A percentile compares a stretch with the other conserved stretches of the same genome.
phyloP scores from a whole-genome alignment of 2,113 vertebrate species.

The Phainopepla nitens region DNA sequence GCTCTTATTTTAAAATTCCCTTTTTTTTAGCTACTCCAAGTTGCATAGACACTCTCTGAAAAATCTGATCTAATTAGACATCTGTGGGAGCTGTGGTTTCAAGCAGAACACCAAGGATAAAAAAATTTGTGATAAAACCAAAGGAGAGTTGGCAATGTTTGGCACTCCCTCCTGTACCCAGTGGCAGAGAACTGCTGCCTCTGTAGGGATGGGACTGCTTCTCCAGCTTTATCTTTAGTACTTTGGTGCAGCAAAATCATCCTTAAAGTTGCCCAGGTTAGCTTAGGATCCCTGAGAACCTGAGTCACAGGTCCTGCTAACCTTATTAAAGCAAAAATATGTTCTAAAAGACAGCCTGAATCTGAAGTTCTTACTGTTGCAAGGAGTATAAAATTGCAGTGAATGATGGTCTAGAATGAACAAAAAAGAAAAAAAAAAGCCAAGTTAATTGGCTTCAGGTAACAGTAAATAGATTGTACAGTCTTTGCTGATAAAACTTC shows the following conservation, averaged over 20 bases:
- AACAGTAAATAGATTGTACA: not conserved
- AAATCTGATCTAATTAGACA: not conserved
- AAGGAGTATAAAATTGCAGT: not conserved
- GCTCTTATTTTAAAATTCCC: not conserved
- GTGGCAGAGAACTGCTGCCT: not conserved
- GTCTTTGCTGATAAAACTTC: not conserved
- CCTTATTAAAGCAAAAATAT: not conserved
- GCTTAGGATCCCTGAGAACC: not conserved
- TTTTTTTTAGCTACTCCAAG: not conserved
- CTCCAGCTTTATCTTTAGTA: not conserved
- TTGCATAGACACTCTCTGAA: not conserved
- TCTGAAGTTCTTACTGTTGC: not conserved
- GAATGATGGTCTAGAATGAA: not conserved
- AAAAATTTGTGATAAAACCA: not conserved
- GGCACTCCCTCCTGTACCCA: accelerated
- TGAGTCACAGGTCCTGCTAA: not conserved
- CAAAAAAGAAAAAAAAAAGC: not conserved
- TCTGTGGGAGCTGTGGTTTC: not conserved
- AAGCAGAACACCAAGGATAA: not conserved
- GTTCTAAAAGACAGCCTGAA: not conserved
- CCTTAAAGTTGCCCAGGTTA: not conserved
- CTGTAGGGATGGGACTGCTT: accelerated
- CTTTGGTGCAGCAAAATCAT: not conserved
- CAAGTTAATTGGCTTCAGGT: not conserved
- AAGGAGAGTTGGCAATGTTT: not conserved